Evolutionary conservation across 2,113 vertebrate genomes (phyloP), one percentile per base, ranked within the genome.

Genomic region (Saccopteryx leptura): DNA sequence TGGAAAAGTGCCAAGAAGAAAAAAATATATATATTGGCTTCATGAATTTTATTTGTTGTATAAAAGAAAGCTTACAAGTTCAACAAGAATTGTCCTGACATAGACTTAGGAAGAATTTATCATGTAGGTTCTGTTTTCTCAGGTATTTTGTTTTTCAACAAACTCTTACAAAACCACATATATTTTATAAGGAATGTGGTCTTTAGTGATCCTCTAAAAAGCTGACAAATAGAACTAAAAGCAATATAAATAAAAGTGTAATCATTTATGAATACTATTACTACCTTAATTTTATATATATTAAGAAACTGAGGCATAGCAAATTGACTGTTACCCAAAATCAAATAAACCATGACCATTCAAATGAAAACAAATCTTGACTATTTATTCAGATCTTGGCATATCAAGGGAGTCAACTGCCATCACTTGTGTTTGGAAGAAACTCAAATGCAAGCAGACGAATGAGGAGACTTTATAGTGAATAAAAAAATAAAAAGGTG

Each of bases 61-160:
- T 82, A 75, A 84, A 81, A 75, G 9, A 75, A 81, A 50, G 9
- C 18, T 61, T n/a, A 76, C 2, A 63, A 61, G 19, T 88, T 92
- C n/a, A 17, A 78, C 89, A 56, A 69, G 19, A 69, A 78, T 54
- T 71, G 9, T 39, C 17, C 63, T 56, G 21, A 33, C 21, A 71
- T 69, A 31, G 24, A 60, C 68, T 74, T 75, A 52, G 28, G 58
- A 13, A 28, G 2, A 61, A 69, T 54, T 54, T 86, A 48, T 61
- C 46, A 71, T 56, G 11, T 54, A 72, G 17, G 1, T 90, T 72
- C 8, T 31, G 48, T 72, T 84, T 94, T 71, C 6, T 61, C 46
- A 76, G 15, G 69, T 48, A 65, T 69, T 46, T 76, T 63, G 33
- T 71, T 39, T 96, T 95, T 81, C n/a, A 90, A 82, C 5, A 56